Evolutionary conservation across 2,888 invertebrate species (phyloP).

Genomic region (Syrista parreyssii): DNA sequence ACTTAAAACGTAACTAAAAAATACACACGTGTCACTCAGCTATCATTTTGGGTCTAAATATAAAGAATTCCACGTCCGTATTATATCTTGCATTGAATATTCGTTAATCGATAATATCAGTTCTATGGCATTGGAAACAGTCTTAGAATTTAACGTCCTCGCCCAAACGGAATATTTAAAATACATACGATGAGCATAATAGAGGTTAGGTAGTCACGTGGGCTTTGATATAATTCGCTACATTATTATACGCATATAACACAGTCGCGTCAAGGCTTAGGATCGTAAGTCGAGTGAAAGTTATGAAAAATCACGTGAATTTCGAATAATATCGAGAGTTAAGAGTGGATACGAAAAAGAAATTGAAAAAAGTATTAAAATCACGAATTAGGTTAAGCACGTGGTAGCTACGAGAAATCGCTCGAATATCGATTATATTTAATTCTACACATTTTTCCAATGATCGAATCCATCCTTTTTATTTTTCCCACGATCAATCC

Average conservation of each 20-base stretch:
- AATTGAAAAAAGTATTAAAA: neutral
- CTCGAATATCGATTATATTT: neutral
- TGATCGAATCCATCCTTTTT: neutral
- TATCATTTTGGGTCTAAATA: neutral
- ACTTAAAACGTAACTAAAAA: neutral
- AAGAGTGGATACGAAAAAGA: neutral
- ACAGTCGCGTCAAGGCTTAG: neutral
- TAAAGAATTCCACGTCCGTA: slow-evolving; percentile 12
- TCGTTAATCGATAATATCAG: slow-evolving; percentile 49
- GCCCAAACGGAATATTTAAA: slow-evolving; percentile 34
- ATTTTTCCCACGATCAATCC: neutral
- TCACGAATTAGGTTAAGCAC: neutral
- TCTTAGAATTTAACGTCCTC: slow-evolving; percentile 49
- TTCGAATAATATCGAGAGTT: neutral
- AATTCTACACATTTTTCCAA: neutral
- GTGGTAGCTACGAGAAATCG: neutral
- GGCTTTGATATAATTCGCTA: neutral
- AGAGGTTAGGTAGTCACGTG: neutral
- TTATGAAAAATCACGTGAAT: neutral
- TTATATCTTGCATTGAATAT: slow-evolving; percentile 36
- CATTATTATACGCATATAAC: neutral
- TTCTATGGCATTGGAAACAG: slow-evolving; percentile 57
- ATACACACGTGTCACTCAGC: neutral
- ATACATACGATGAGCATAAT: neutral
- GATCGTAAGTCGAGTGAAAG: neutral